Evolutionary conservation across 1,140 invertebrate species (phyloP).

Genomic region (Scylla paramamosain): DNA sequence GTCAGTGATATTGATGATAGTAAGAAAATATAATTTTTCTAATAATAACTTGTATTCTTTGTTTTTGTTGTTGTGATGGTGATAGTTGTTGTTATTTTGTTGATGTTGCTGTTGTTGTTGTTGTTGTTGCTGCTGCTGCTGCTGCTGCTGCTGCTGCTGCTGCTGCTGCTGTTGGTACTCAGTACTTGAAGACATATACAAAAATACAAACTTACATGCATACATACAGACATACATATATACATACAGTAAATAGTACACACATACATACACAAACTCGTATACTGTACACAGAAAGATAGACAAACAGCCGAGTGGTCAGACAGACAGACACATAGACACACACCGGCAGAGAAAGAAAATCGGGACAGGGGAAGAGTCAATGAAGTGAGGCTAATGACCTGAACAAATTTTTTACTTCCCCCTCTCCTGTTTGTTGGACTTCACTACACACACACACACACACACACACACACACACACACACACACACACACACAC

Average conservation of each 20-base stretch:
- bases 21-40: too few species aligned
- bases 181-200: not conserved
- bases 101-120: not conserved
- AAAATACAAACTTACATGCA: not conserved
- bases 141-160: too few species aligned
- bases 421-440: not conserved
- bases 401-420: not conserved
- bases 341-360: not conserved
- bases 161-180: too few species aligned
- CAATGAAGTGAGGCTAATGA: constrained; percentile 22
- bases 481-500: too few species aligned
- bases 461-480: too few species aligned
- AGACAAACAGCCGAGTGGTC: not conserved
- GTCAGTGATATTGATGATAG: too few species aligned
- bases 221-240: not conserved
- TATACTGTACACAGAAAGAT: not conserved
- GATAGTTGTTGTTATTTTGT: too few species aligned
- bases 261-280: not conserved
- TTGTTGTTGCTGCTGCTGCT: not conserved
- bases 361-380: not conserved
- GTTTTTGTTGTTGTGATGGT: too few species aligned
- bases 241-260: not conserved
- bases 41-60: too few species aligned
- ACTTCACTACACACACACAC: too few species aligned
- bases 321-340: not conserved